These are phyloP conservation scores for Macrophya annulata DNA, from an alignment of 2,888 invertebrate species.

Conservation along the genomic window DNA sequence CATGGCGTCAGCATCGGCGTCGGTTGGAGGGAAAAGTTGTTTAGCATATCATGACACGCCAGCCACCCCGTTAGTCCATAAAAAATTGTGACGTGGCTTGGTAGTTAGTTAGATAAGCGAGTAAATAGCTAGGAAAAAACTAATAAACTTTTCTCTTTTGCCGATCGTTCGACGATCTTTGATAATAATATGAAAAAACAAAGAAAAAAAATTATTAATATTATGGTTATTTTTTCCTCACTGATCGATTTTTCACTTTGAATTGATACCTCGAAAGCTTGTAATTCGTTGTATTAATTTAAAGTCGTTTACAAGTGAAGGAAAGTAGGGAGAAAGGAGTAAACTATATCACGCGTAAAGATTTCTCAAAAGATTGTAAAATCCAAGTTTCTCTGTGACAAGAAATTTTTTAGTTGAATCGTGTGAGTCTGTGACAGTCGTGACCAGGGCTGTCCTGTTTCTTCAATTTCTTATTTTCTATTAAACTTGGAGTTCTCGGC, in stretches of 20 bases:
- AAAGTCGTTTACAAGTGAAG: neutral
- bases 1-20: neutral
- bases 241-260: neutral
- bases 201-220: neutral
- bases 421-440: neutral
- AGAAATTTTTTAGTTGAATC: neutral
- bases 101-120: slow-evolving; percentile 15
- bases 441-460: neutral
- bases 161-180: neutral
- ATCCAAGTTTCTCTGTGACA: neutral
- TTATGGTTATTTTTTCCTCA: neutral
- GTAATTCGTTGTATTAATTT: neutral
- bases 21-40: slow-evolving; percentile 2
- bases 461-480: slow-evolving; percentile 19
- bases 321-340: no score
- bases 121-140: neutral
- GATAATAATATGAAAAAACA: neutral
- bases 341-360: neutral
- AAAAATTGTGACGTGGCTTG: slow-evolving; percentile 29
- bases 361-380: neutral
- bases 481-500: neutral
- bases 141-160: slow-evolving; percentile 8
- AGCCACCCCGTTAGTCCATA: neutral
- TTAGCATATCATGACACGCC: slow-evolving; percentile 46
- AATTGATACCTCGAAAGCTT: neutral